These are phyloP conservation scores for Bombus waltoni DNA, from an alignment of 1,140 invertebrate species.

Conservation along the genomic window DNA sequence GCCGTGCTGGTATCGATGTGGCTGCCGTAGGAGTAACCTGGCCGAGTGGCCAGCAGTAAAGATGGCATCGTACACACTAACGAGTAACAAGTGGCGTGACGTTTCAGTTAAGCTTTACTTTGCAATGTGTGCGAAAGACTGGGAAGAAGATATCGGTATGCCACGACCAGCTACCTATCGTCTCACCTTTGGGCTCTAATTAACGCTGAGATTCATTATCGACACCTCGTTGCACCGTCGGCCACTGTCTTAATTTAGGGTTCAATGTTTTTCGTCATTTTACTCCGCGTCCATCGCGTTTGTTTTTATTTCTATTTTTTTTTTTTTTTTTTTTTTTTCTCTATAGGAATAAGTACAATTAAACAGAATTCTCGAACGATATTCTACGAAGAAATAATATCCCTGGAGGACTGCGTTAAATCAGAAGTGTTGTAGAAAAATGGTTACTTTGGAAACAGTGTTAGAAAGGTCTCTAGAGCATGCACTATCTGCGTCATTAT, in stretches of 20 bases:
- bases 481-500: conserved; percentile 38
- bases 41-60: conserved; percentile 73
- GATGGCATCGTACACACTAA: conserved; percentile 81
- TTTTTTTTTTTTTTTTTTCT: no score
- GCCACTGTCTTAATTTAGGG: conserved; percentile 75
- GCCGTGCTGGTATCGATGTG: conserved; percentile 71
- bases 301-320: no score
- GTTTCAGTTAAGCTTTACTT: conserved; percentile 80
- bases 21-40: conserved; percentile 69
- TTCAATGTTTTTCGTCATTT: conserved; percentile 48
- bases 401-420: no score
- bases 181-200: conserved; percentile 76
- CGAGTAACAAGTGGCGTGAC: conserved; percentile 81
- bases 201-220: conserved; percentile 81
- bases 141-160: conserved; percentile 76
- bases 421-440: not conserved
- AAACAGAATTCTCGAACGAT: not conserved
- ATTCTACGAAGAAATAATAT: no score
- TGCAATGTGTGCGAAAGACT: conserved; percentile 58
- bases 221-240: conserved; percentile 73
- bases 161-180: conserved; percentile 77
- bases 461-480: not conserved
- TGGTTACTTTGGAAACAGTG: not conserved
- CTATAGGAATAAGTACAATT: not conserved
- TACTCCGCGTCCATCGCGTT: no score